A percentile compares a stretch with the other conserved stretches of the same genome.
Conservation (phyloP, 2,888 invertebrate species). For the Leptinotarsa peninsularis region DNA sequence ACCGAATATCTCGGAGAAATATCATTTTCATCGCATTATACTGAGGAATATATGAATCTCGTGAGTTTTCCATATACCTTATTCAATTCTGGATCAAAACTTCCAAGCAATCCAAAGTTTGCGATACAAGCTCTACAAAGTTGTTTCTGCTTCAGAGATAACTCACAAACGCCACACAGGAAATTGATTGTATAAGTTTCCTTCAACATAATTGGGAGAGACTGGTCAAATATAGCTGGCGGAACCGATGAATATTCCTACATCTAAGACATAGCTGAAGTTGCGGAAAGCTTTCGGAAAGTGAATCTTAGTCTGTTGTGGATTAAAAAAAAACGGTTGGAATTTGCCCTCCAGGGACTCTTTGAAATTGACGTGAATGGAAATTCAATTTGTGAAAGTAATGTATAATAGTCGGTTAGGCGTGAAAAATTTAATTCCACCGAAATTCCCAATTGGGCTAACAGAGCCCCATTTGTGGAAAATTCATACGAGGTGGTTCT, state of each 20-base stretch:
- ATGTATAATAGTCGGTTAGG: too few species aligned
- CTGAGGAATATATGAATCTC: not conserved
- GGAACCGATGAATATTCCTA: conserved; percentile 27
- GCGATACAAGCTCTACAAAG: not conserved
- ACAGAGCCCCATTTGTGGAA: too few species aligned
- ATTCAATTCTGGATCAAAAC: not conserved
- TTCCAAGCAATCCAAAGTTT: conserved; percentile 21
- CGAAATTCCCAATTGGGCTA: too few species aligned
- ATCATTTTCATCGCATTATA: too few species aligned
- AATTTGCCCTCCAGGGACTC: not conserved
- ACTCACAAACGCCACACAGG: conserved; percentile 15
- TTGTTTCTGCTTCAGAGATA: conserved; percentile 2
- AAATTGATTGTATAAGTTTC: conserved; percentile 32
- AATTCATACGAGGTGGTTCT: too few species aligned
- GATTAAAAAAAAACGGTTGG: not conserved
- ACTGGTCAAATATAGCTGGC: conserved; percentile 10
- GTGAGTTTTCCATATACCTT: not conserved
- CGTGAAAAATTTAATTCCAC: too few species aligned
- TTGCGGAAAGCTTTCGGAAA: not conserved
- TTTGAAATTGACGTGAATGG: not conserved
- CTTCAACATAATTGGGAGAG: conserved; percentile 18
- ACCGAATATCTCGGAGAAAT: too few species aligned
- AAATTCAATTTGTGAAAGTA: not conserved
- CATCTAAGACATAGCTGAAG: not conserved
- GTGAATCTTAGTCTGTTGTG: not conserved